A percentile compares a stretch with the other conserved stretches of the same genome.
These are phyloP conservation scores for Desmophyllum pertusum DNA, from an alignment of 92 coral and sea anemone species.

Conservation along the genomic window DNA sequence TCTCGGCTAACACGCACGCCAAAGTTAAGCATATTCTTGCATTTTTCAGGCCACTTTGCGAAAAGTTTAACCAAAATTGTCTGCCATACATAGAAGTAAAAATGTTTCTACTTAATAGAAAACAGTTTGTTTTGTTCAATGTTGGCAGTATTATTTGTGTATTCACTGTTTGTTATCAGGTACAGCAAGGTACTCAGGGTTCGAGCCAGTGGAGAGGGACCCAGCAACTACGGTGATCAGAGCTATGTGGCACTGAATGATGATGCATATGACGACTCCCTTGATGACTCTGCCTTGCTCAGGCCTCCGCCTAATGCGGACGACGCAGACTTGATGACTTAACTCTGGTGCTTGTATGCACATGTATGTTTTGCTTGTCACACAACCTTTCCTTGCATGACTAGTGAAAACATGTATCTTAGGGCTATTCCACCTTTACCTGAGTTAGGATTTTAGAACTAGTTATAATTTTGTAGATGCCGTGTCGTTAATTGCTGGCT, in stretches of 20 bases:
- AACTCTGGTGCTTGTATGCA: neutral
- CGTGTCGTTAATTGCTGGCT: too few species aligned
- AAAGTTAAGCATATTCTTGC: too few species aligned
- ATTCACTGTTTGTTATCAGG: conserved; percentile 15
- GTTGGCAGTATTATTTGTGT: too few species aligned
- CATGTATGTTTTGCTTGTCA: neutral
- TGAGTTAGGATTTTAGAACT: too few species aligned
- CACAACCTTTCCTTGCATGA: neutral
- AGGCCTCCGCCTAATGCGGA: conserved; percentile 6
- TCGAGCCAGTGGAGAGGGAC: neutral
- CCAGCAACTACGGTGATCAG: conserved; percentile 16
- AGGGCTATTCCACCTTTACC: too few species aligned
- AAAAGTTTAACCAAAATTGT: too few species aligned
- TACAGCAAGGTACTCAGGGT: conserved; percentile 1
- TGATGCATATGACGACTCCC: conserved; percentile 29
- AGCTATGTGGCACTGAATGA: conserved; percentile 32
- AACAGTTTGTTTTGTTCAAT: too few species aligned
- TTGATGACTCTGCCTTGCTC: conserved; percentile 31
- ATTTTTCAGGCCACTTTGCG: too few species aligned
- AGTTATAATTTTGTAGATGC: too few species aligned
- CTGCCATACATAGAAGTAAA: too few species aligned
- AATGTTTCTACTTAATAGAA: neutral
- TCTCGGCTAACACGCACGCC: too few species aligned
- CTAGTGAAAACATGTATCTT: neutral
- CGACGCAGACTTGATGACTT: conserved; percentile 26